Base-by-base conservation (phyloP, 2,797 vertebrate genomes). In the Taenioides sp. region DNA sequence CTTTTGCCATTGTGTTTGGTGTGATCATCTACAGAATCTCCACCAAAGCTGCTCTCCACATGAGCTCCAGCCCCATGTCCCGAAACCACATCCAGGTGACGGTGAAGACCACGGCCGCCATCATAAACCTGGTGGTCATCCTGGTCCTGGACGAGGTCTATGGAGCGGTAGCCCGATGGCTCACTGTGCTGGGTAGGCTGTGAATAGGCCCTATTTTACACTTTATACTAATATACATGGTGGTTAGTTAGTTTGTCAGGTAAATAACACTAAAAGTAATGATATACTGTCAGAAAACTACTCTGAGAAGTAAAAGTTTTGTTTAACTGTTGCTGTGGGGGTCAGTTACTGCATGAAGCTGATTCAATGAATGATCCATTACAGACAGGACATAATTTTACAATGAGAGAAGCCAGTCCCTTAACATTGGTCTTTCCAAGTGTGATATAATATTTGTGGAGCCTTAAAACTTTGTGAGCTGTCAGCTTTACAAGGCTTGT, bases 11-110 rank as follows among this genome's bases (percentile, higher is more conserved):
- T 3, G 97, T 99, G 52, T 97, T 99, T 1, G 98, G 96, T 0
- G 97, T 99, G 79, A 98, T 99, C 76, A 94, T 99, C 71, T 99
- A 98, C 87, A 93, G 98, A 49, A 98, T 99, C 84, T 98, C 97
- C 28, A 98, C 95, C 0, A 97, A 96, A 0, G 96, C 97, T 0
- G 97, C 97, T 0, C 89, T 99, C 70, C 94, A 96, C 22, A 96
- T 99, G 95, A 99, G 96, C 80, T 91, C 96, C 20, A 96, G 95
- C 12, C 95, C 95, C 0, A 93, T 93, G 0, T 96, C 97, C n/a
- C 92, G 96, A 47, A 96, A 95, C 47, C 96, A 97, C 0, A 95
- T 96, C 0, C 92, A 96, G 0, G 93, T 98, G 79, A 99, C 97
- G 0, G 97, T 99, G 66, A 99, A 97, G 0, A 97, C 97, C 78